Percentiles rank a stretch among this genome's conserved stretches.
Conservation (phyloP, 2,113 vertebrate genomes). For the Ptilonorhynchus violaceus region DNA sequence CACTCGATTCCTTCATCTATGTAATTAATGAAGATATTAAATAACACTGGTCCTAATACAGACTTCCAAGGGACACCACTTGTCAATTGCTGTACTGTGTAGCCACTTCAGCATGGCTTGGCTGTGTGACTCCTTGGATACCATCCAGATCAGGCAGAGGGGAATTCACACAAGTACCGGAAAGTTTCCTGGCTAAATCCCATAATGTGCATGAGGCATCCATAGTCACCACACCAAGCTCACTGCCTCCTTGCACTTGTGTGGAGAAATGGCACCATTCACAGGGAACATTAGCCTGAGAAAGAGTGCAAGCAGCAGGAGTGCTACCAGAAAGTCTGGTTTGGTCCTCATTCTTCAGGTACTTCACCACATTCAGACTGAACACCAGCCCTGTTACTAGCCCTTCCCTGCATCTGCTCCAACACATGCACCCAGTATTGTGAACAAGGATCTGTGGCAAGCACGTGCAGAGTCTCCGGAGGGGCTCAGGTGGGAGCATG, state of each 20-base stretch:
- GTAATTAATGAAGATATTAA: background rate
- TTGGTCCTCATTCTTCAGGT: background rate
- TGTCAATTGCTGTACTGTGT: background rate
- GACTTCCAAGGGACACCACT: background rate
- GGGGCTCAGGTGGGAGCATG: background rate
- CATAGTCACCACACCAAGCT: accelerated
- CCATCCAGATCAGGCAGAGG: background rate
- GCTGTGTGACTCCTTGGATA: accelerated
- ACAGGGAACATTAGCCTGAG: background rate
- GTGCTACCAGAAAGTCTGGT: background rate
- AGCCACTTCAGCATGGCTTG: background rate
- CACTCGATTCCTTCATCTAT: background rate
- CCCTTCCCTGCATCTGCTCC: background rate
- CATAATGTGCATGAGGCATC: accelerated
- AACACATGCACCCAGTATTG: background rate
- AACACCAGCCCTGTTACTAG: background rate
- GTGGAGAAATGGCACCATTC: background rate
- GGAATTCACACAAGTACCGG: background rate
- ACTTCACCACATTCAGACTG: background rate
- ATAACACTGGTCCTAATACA: background rate
- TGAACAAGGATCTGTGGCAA: background rate
- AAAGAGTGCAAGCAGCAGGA: background rate
- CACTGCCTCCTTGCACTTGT: background rate
- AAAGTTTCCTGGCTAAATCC: background rate
- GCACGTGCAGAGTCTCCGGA: background rate